phyloP scores from a whole-genome alignment of 1,140 invertebrate genomes.

The Physella acuta region DNA sequence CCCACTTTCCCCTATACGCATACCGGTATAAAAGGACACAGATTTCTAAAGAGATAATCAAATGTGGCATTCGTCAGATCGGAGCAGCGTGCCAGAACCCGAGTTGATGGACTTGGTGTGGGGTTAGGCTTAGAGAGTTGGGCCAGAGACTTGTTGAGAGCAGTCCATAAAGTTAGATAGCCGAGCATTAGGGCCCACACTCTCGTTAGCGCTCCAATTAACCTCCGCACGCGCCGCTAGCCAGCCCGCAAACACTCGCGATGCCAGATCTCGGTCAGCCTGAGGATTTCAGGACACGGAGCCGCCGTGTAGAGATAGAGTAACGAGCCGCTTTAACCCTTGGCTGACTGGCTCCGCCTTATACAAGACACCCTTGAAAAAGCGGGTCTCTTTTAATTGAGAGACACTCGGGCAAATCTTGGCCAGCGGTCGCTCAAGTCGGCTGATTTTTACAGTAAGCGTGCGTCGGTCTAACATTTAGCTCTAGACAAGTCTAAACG shows the following conservation, averaged over 20 bases:
- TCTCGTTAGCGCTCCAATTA: conserved; percentile 17
- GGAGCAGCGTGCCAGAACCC: neutral
- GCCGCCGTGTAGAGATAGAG: too few relatives aligned
- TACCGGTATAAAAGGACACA: neutral
- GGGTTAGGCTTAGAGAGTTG: neutral
- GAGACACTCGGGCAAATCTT: too few relatives aligned
- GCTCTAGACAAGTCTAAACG: too few relatives aligned
- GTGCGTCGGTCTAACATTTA: too few relatives aligned
- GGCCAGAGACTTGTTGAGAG: neutral
- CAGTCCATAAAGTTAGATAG: conserved; percentile 1
- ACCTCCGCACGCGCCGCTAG: conserved; percentile 9
- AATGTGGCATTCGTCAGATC: neutral
- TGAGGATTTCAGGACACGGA: neutral
- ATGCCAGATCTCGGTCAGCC: neutral
- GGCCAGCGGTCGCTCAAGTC: too few relatives aligned
- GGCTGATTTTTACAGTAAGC: too few relatives aligned
- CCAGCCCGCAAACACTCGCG: conserved; percentile 9
- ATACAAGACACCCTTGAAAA: too few relatives aligned
- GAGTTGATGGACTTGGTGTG: neutral
- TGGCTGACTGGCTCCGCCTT: too few relatives aligned
- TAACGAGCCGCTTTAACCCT: too few relatives aligned
- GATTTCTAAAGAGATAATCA: neutral
- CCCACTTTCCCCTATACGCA: too few relatives aligned
- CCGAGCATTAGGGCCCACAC: neutral
- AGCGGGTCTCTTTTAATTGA: too few relatives aligned